Evolutionary conservation across 2,113 vertebrate genomes (phyloP), one percentile per base, ranked within the genome.

Genomic region (Potamarius usumacintae): DNA sequence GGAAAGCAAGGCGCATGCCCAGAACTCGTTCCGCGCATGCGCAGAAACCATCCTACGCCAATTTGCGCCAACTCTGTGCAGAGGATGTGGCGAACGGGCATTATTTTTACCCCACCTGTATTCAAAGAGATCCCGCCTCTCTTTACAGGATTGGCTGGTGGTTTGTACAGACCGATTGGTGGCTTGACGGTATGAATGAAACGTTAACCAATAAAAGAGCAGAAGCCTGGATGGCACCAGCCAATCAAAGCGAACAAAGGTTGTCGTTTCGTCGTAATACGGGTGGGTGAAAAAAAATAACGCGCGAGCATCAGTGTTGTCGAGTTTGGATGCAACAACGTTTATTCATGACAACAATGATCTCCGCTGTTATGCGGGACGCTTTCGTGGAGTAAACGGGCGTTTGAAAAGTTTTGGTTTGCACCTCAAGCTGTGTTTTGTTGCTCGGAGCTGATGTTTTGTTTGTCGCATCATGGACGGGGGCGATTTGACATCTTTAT

Each of bases 261-360:
- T 8, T 27, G 55, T 1, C 11, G 34, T 76, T 85, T n/a, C 6
- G 69, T 60, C 84, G 71, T 8, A 85, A 85, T 76, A 85, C 84
- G 0, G 65, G 79, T 82, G 52, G 57, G 57, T 63, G n/a, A 52
- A 53, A 50, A 85, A 76, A 58, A 82, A 62, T 82, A 76, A 85
- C 85, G 88, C 88, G 89, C 88, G 88, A 87, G 86, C 88, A 89
- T 71, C 77, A 57, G 72, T 86, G 82, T 89, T 87, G 87, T 89
- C 83, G 88, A 84, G 88, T 82, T 81, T 88, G 88, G 78, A 90
- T 80, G 86, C 88, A 87, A 82, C 87, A 85, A 89, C 84, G 77
- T 87, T 88, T 76, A 72, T 91, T 88, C 87, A 90, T 87, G 88
- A 91, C 92, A 91, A 91, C 88, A 89, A 91, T 82, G 84, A 87